Evolutionary conservation across 2,113 vertebrate species (phyloP), one percentile per base, ranked within the genome.

Genomic region (Anarhynchus alexandrinus): DNA sequence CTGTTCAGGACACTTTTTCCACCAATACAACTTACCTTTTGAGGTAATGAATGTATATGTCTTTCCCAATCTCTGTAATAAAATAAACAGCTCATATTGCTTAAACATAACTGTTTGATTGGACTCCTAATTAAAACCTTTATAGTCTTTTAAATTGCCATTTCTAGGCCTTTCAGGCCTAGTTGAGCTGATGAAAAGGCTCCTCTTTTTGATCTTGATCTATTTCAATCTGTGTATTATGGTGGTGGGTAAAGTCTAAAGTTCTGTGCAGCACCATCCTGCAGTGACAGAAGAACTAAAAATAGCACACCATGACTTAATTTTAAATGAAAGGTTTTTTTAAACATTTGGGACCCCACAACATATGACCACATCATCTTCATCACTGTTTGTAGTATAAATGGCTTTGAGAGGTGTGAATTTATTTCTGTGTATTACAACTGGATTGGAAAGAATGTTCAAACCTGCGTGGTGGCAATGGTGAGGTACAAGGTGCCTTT

Each of bases 11-110:
- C 15, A 61, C 3, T 72, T 86, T 82, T 83, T 38, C 6, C 7
- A 43, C 11, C 30, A 70, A 32, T 34, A 26, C 19, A 74, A 12
- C 12, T 62, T 87, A 59, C 59, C 10, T 40, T 64, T 59, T 40
- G 12, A 5, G 62, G 17, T 67, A 81, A 90, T 43, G 81, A 94
- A 76, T 70, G 34, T 70, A 38, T 54, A 23, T 54, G 2, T 80
- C 62, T 95, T 90, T 88, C 88, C 21, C 51, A 90, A 76, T 73
- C 91, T 96, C 65, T 84, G 27, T 67, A 76, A 61, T 71, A 82
- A 78, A 94, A 88, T 57, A 47, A 82, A 51, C 13, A 84, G 5
- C 43, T 76, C 2, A 18, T 62, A 16, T 55, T 67, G 14, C 18
- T 83, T 45, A 82, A 91, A 77, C 5, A 23, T 5, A 36, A 62